These are phyloP conservation scores for Stenurella melanura DNA, from an alignment of 2,888 invertebrate genomes.

Conservation along the genomic window DNA sequence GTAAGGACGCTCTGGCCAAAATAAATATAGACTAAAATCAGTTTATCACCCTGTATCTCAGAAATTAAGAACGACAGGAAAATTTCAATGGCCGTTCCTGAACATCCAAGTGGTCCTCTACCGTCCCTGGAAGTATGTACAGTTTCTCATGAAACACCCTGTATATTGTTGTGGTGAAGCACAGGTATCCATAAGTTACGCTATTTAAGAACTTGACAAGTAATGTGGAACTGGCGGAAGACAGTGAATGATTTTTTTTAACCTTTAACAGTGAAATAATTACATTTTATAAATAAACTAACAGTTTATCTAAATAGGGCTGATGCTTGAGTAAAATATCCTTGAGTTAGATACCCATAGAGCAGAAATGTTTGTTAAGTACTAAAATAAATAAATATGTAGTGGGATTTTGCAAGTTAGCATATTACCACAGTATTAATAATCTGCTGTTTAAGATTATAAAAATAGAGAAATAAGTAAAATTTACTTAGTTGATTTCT, in stretches of 20 bases:
- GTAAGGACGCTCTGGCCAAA: too few species aligned
- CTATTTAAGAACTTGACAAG: too few species aligned
- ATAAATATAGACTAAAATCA: too few species aligned
- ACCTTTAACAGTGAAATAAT: neutral
- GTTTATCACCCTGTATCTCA: too few species aligned
- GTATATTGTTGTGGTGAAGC: too few species aligned
- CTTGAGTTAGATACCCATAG: neutral
- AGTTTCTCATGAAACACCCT: too few species aligned
- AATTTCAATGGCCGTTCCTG: too few species aligned
- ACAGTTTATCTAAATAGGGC: neutral
- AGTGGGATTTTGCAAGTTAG: neutral
- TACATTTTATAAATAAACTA: neutral
- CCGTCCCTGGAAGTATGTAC: too few species aligned
- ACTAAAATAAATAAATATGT: neutral
- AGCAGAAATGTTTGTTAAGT: neutral
- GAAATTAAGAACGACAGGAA: too few species aligned
- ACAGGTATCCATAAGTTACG: too few species aligned
- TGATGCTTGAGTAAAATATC: neutral
- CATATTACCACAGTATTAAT: constrained; percentile 15
- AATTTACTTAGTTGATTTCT: constrained; percentile 9
- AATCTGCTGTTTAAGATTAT: constrained; percentile 7
- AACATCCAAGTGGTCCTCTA: too few species aligned
- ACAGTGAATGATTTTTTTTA: neutral
- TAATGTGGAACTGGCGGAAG: neutral
- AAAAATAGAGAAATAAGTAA: constrained; percentile 19